These are phyloP conservation scores for Hylomyscus alleni DNA, from an alignment of 2,797 vertebrate genomes.

Conservation along the genomic window DNA sequence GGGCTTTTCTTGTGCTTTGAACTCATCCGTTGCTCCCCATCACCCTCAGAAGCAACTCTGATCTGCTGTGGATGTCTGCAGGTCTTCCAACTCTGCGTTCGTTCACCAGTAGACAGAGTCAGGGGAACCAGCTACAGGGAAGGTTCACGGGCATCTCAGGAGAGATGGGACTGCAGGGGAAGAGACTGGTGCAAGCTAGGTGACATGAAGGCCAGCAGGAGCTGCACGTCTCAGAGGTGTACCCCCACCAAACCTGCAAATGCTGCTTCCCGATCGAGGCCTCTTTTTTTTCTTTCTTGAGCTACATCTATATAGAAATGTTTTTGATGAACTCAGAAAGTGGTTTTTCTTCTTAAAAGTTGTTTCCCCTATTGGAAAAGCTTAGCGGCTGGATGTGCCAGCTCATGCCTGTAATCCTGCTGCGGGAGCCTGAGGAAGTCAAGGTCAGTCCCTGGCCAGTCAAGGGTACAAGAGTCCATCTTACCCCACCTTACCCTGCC, in stretches of 20 bases:
- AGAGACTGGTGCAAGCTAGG: not conserved
- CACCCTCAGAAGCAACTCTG: not conserved
- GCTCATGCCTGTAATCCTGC: not conserved
- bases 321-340: slow-evolving; percentile 6
- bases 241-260: not conserved
- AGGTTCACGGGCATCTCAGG: not conserved
- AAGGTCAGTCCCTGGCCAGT: not conserved
- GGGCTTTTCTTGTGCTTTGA: not conserved
- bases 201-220: not conserved
- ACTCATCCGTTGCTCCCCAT: not conserved
- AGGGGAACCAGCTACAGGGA: not conserved
- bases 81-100: not conserved
- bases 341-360: not conserved
- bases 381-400: not conserved
- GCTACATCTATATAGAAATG: not conserved
- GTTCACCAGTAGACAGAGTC: not conserved
- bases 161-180: not conserved
- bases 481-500: not conserved
- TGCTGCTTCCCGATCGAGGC: not conserved
- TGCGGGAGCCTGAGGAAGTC: not conserved
- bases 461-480: not conserved
- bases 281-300: not conserved
- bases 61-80: not conserved
- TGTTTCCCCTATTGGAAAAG: not conserved
- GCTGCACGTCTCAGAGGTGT: not conserved